Conservation (phyloP, 2,888 invertebrate genomes). For the Andricus curvator region DNA sequence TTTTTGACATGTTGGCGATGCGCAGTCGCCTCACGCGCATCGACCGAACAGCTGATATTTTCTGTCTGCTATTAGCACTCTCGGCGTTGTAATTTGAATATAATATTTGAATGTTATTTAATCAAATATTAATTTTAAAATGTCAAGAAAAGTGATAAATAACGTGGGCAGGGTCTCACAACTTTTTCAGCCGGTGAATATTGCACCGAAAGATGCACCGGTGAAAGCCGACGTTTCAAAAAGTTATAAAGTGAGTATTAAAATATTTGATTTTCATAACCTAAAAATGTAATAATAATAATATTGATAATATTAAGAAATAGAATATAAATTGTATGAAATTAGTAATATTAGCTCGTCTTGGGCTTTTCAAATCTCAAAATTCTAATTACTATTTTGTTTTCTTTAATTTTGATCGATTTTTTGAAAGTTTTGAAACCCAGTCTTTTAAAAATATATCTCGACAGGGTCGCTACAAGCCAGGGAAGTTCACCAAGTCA, state of each 20-base stretch:
- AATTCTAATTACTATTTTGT: too few relatives aligned
- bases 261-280: too few relatives aligned
- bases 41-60: conserved; percentile 12
- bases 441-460: too few relatives aligned
- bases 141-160: conserved; percentile 54
- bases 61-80: conserved; percentile 7
- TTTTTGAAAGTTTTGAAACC: too few relatives aligned
- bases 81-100: neutral
- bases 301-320: too few relatives aligned
- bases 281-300: too few relatives aligned
- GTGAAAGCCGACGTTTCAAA: conserved; percentile 84
- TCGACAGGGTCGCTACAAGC: too few relatives aligned
- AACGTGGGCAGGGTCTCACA: conserved; percentile 81
- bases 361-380: too few relatives aligned
- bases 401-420: too few relatives aligned
- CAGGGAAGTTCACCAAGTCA: too few relatives aligned
- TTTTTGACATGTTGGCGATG: conserved; percentile 25
- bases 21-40: neutral
- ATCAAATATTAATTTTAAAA: conserved; percentile 38
- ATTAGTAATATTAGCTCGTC: too few relatives aligned
- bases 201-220: conserved; percentile 83
- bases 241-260: conserved; percentile 84
- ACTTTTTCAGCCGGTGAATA: conserved; percentile 85
- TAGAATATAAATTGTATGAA: too few relatives aligned
- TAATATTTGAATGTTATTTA: neutral